These are phyloP conservation scores for Cirrhinus mrigala DNA, from an alignment of 2,797 vertebrate species.

Conservation along the genomic window DNA sequence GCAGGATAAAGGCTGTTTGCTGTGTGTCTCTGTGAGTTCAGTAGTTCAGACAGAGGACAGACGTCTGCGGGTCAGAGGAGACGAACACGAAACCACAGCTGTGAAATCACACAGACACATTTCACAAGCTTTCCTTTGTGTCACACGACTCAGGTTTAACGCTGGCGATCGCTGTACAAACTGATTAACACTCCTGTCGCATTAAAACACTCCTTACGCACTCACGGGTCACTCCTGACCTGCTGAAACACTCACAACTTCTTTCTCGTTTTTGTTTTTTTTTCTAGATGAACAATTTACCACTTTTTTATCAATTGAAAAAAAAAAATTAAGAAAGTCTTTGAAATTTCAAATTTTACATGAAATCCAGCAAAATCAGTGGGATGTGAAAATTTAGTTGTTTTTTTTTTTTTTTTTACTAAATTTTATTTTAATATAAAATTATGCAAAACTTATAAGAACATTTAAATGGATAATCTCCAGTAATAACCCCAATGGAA, in stretches of 20 bases:
- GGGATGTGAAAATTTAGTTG: too few species aligned
- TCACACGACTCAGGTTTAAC: not conserved
- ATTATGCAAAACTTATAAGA: too few species aligned
- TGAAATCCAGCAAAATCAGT: too few species aligned
- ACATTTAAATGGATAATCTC: too few species aligned
- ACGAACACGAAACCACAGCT: constrained; percentile 19
- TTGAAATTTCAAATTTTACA: too few species aligned
- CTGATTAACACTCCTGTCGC: constrained; percentile 17
- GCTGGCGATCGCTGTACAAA: not conserved
- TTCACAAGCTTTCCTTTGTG: constrained; percentile 4
- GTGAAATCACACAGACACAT: constrained; percentile 27
- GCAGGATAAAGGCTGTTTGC: constrained; percentile 31
- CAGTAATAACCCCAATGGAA: too few species aligned
- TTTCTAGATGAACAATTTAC: too few species aligned
- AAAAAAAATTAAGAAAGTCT: too few species aligned
- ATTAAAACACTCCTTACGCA: not conserved
- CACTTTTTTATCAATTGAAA: too few species aligned
- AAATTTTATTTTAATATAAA: too few species aligned
- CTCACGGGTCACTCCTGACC: not conserved
- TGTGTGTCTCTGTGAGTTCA: not conserved
- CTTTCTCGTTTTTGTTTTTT: too few species aligned
- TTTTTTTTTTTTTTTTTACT: too few species aligned
- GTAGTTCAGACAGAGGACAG: not conserved
- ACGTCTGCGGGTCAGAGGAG: not conserved
- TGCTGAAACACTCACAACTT: not conserved